phyloP scores from a whole-genome alignment of 2,888 invertebrate genomes.

The Ischnura elegans region DNA sequence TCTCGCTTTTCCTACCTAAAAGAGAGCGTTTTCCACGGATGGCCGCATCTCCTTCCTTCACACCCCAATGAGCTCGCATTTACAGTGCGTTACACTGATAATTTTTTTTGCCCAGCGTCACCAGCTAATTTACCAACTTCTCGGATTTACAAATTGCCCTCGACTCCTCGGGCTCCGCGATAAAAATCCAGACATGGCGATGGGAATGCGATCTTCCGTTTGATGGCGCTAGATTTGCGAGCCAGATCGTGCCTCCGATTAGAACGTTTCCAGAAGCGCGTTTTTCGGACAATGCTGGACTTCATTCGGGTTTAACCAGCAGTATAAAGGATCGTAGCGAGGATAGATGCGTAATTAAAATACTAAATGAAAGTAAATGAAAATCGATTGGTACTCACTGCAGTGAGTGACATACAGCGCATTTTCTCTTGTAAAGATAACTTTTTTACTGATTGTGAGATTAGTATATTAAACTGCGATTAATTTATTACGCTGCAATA shows the following conservation, averaged over 20 bases:
- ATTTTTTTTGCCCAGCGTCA: neutral
- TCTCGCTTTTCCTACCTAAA: neutral
- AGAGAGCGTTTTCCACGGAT: slow-evolving; percentile 55
- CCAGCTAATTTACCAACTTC: slow-evolving; percentile 46
- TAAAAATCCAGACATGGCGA: slow-evolving; percentile 5
- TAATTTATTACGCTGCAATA: too few relatives aligned
- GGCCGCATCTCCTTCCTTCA: slow-evolving; percentile 52
- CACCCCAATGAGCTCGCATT: slow-evolving; percentile 60
- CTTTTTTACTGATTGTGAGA: too few relatives aligned
- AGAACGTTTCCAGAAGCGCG: neutral
- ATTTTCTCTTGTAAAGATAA: too few relatives aligned
- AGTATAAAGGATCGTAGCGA: too few relatives aligned
- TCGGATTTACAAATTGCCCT: slow-evolving; percentile 52
- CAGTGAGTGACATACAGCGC: too few relatives aligned
- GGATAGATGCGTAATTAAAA: too few relatives aligned
- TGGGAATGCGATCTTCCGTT: neutral
- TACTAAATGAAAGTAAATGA: too few relatives aligned
- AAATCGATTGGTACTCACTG: too few relatives aligned
- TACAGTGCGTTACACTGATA: slow-evolving; percentile 61
- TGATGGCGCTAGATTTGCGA: neutral
- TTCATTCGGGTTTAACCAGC: neutral
- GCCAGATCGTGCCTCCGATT: neutral
- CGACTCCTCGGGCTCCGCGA: neutral
- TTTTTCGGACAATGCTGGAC: neutral
- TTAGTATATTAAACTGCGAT: too few relatives aligned